Percentiles rank a stretch among this genome's conserved stretches.
Conservation (phyloP, 2,113 vertebrate species). For the Otocyon megalotis region DNA sequence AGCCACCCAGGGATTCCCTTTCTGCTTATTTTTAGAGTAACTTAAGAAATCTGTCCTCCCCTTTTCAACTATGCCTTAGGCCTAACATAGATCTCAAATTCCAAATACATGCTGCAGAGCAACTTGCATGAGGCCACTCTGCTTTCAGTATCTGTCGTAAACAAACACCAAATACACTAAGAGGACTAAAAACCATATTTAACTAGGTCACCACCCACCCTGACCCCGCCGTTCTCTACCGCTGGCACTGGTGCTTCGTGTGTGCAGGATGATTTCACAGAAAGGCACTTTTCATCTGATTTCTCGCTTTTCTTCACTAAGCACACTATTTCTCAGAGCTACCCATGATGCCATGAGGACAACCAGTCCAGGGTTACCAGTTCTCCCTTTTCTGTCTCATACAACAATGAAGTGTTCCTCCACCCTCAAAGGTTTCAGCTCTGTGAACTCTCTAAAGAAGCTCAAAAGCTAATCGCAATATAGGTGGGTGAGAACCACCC, state of each 20-base stretch:
- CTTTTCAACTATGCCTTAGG: background rate
- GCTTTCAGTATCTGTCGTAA: background rate
- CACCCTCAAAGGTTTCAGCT: background rate
- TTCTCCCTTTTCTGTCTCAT: background rate
- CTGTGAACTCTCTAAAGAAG: background rate
- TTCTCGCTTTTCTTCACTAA: background rate
- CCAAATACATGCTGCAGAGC: background rate
- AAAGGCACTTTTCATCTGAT: background rate
- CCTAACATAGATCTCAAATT: slow-evolving; percentile 13
- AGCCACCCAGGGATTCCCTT: too few species aligned
- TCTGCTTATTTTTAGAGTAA: background rate
- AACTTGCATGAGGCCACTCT: background rate
- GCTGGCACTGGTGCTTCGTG: background rate
- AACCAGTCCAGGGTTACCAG: background rate
- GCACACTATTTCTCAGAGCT: background rate
- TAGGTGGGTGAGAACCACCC: background rate
- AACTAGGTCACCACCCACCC: background rate
- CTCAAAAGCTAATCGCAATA: background rate
- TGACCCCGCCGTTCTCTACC: background rate
- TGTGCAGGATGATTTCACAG: background rate
- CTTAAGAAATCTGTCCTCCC: background rate
- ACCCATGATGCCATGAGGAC: background rate
- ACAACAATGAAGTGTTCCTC: background rate
- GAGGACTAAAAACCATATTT: background rate
- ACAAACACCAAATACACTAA: background rate